Evolutionary conservation across 2,888 invertebrate genomes (phyloP), one percentile per base, ranked within the genome.

Genomic region (Lucinisca nassula): DNA sequence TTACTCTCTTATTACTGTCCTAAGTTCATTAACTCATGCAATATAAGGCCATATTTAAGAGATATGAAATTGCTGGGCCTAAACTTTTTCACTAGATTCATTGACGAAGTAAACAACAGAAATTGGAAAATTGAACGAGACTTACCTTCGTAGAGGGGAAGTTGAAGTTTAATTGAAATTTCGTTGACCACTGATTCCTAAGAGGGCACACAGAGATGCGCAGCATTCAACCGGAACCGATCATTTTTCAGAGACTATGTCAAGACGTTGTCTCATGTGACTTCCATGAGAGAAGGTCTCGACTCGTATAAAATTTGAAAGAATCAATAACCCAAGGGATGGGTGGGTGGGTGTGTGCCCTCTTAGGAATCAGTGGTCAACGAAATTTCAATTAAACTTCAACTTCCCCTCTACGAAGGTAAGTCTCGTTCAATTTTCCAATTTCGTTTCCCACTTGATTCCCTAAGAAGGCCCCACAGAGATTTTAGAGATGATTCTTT

Each of bases 341-440:
- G 61, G 61, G 61, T 27, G 61, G 61, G 61, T 61, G 61, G 61
- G 61, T 61, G 61, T 61, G 61, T 61, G 61, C 61, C 61, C 61
- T 61, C 61, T 30, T 61, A 61, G 61, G 61, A 61, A 61, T 30
- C 61, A 61, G 61, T 61, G 61, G 61, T 61, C 61, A 61, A 61
- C 61, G 61, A 61, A 61, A 61, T 61, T 61, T 6, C 61, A 61
- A 61, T 61, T 61, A 61, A 61, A 61, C 61, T 61, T 61, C 61
- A 61, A 61, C 61, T 61, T 61, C 61, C 61, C 61, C 61, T 61
- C 61, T 61, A 61, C 61, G 61, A 61, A 61, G 61, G 61, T 61
- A 61, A 61, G 61, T 61, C 61, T 61, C 61, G 61, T 61, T 61
- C 61, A 61, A 30, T 61, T 61, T n/a, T 30, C 32, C 27, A 61